Evolutionary conservation across 2,113 vertebrate genomes (phyloP).

Genomic region (Stictonetta naevosa): DNA sequence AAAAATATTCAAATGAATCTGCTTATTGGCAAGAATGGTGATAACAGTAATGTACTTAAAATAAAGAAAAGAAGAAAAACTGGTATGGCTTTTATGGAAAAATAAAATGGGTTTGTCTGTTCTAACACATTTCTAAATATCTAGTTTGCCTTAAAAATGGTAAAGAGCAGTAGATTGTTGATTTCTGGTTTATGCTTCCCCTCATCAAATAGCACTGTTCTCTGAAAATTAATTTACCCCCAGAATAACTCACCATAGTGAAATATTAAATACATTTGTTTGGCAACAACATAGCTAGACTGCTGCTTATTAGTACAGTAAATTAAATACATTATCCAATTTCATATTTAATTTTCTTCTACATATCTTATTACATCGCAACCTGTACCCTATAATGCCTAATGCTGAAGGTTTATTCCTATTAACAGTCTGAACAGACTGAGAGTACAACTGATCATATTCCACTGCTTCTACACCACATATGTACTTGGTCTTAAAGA

Average conservation of each 20-base stretch:
- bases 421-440: slow-evolving; percentile 32
- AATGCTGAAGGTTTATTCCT: slow-evolving; percentile 26
- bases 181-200: neutral
- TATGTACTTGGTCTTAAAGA: slow-evolving; percentile 13
- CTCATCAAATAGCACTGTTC: neutral
- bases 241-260: slow-evolving; percentile 1
- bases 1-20: slow-evolving; percentile 44
- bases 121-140: neutral
- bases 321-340: slow-evolving; percentile 22
- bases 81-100: neutral
- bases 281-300: neutral
- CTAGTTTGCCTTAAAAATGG: neutral
- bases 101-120: neutral
- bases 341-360: slow-evolving; percentile 57
- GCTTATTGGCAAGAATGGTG: slow-evolving; percentile 16
- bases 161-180: neutral
- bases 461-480: slow-evolving; percentile 21
- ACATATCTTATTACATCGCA: neutral
- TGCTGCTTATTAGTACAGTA: slow-evolving; percentile 39
- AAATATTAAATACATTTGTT: slow-evolving; percentile 45
- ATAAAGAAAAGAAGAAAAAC: neutral
- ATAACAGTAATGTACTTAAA: neutral
- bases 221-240: neutral
- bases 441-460: slow-evolving; percentile 50
- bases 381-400: neutral